Conservation (phyloP, 1,140 invertebrate genomes). For the Manduca sexta region DNA sequence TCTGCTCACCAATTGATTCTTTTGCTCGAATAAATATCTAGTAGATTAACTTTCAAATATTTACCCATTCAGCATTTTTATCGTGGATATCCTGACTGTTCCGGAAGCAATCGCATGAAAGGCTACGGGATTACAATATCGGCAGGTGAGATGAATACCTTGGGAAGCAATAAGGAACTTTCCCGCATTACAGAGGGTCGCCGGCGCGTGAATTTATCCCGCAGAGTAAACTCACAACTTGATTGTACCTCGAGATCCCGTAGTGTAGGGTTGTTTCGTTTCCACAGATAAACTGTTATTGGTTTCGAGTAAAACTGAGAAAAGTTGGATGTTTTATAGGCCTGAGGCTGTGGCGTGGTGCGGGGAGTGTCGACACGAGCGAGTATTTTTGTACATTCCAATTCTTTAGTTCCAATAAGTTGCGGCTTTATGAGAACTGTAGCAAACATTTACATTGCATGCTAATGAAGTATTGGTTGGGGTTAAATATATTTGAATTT, state of each 20-base stretch:
- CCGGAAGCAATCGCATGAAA: constrained; percentile 14
- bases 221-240: constrained; percentile 14
- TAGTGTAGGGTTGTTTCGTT: constrained; percentile 11
- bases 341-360: not conserved
- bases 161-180: constrained; percentile 27
- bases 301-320: constrained; percentile 14
- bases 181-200: constrained; percentile 10
- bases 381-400: no score
- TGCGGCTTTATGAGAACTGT: no score
- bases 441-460: no score
- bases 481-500: no score
- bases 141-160: constrained; percentile 23
- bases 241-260: constrained; percentile 12
- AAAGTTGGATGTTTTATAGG: constrained; percentile 9
- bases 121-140: constrained; percentile 15
- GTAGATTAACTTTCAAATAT: constrained; percentile 1
- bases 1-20: no score
- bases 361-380: no score
- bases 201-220: constrained; percentile 12
- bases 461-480: no score
- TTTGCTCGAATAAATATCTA: not conserved
- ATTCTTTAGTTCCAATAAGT: no score
- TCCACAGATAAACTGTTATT: constrained; percentile 21
- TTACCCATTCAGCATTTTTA: not conserved
- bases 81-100: constrained; percentile 2